phyloP scores from a whole-genome alignment of 2,888 invertebrate species.

The Trichacis sp. region DNA sequence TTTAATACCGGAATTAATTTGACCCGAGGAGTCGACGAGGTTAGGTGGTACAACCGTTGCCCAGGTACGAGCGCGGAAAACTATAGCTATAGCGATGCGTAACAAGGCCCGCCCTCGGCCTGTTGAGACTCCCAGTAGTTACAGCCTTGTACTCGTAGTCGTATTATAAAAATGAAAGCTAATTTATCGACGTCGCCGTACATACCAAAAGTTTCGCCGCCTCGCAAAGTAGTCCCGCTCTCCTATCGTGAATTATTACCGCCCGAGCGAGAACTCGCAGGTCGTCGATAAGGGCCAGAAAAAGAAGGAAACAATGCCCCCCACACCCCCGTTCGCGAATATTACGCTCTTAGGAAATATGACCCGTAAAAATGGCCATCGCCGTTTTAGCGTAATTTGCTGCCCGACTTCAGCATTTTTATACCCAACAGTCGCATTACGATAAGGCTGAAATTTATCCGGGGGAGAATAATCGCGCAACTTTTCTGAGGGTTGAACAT shows the following conservation, averaged over 20 bases:
- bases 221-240: constrained; percentile 51
- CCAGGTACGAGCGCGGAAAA: constrained; percentile 38
- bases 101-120: constrained; percentile 43
- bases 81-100: constrained; percentile 39
- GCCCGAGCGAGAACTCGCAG: constrained; percentile 40
- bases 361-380: constrained; percentile 4
- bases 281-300: background rate
- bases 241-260: constrained; percentile 65
- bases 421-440: background rate
- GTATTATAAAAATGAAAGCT: constrained; percentile 54
- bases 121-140: constrained; percentile 41
- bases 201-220: constrained; percentile 47
- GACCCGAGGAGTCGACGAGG: constrained; percentile 60
- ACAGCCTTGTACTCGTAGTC: constrained; percentile 44
- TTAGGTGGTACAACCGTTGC: constrained; percentile 45
- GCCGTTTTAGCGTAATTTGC: background rate
- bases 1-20: constrained; percentile 70
- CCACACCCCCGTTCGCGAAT: background rate
- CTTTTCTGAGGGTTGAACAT: background rate
- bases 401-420: constrained; percentile 3
- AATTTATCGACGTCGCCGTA: constrained; percentile 53
- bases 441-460: constrained; percentile 4
- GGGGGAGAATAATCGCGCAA: background rate
- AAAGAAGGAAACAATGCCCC: background rate
- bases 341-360: constrained; percentile 4